Base-by-base conservation (phyloP, 2,797 vertebrate genomes). In the Glyptemys insculpta region DNA sequence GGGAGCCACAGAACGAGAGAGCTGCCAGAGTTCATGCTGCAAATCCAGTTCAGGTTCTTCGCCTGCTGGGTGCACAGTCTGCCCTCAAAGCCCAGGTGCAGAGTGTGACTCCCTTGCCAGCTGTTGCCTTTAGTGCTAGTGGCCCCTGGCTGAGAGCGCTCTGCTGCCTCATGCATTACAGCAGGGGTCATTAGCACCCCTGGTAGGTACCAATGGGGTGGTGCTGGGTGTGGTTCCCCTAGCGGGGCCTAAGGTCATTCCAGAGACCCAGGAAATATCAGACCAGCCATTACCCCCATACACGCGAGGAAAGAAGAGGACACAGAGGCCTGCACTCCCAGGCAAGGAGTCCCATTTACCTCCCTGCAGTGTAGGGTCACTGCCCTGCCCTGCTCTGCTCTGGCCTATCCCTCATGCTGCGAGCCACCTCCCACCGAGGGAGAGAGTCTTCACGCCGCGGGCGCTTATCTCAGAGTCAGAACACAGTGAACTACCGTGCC, bases 1-100 rank as follows among this genome's bases (percentile, higher is more conserved):
- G 21, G 15, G 14, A 37, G n/a, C 53, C 9, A 9, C 27, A n/a
- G 18, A 16, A 7, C 5, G 25, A 1, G n/a, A 27, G 4, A 7
- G 80, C 34, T 37, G 72, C 14, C 37, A 16, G 80, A 5, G n/a
- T 21, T 37, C n/a, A n/a, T 19, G 6, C 14, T 6, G 31, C 6
- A 25, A 37, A 54, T 23, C 34, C 53, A 29, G 12, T 5, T 54
- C 80, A 8, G 3, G 14, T 44, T 10, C 53, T 29, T 41, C 37
- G 4, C 37, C 14, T 81, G 25, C 53, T 57, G 23, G 21, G n/a
- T 81, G 53, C 27, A 14, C 37, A 27, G n/a, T 3, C 37, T 81
- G 80, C 23, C 37, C 41, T 12, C 53, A 31, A 29, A 44, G 14
- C 37, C 37, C 12, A 41, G 37, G 65, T 68, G n/a, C 27, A 21